Conservation (phyloP, 2,113 vertebrate genomes). For the Peromyscus polionotus region DNA sequence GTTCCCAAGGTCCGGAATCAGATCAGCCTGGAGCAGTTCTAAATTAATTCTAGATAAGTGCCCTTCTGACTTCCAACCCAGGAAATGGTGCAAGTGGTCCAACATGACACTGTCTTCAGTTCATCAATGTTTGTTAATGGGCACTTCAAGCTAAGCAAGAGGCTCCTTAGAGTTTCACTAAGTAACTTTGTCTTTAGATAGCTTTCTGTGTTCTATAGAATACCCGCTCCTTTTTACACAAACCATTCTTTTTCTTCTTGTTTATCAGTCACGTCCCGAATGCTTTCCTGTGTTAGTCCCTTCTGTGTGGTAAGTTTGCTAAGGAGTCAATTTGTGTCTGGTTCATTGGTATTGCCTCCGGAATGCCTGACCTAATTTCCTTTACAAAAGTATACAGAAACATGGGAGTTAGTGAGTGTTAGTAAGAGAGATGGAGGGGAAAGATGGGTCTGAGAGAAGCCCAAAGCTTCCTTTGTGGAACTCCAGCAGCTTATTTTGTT, state of each 20-base stretch:
- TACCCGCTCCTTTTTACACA: not conserved
- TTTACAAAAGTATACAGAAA: not conserved
- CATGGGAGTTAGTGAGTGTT: slow-evolving; percentile 16
- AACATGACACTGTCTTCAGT: slow-evolving; percentile 30
- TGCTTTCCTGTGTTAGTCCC: not conserved
- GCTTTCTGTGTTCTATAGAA: not conserved
- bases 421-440: not conserved
- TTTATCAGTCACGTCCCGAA: not conserved
- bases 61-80: slow-evolving; percentile 34
- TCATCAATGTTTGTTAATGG: slow-evolving; percentile 62
- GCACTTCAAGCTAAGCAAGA: slow-evolving; percentile 49
- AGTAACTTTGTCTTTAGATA: not conserved
- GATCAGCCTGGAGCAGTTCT: slow-evolving; percentile 32
- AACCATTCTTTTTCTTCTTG: not conserved
- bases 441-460: not conserved
- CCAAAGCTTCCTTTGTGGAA: not conserved
- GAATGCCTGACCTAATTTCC: not conserved
- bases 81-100: slow-evolving; percentile 45
- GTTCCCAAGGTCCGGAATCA: slow-evolving; percentile 69
- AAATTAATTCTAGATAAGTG: slow-evolving; percentile 60
- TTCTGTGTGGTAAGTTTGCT: not conserved
- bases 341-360: not conserved
- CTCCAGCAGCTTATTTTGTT: not conserved
- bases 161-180: slow-evolving; percentile 36
- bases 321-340: not conserved